phyloP scores from a whole-genome alignment of 2,888 invertebrate species.

The Tillus elongatus region DNA sequence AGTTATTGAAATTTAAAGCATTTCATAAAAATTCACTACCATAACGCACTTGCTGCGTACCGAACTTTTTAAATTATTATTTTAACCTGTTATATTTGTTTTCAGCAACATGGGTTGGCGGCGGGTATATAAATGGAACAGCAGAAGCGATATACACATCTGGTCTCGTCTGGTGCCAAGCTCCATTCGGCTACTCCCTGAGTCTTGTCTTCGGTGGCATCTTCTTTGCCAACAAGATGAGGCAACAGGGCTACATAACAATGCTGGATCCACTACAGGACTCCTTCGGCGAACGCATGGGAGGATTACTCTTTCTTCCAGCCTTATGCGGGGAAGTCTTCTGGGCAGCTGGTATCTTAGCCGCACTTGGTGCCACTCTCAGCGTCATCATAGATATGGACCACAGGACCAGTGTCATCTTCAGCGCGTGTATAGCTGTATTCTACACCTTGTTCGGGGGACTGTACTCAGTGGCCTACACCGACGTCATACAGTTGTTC shows the following conservation, averaged over 20 bases:
- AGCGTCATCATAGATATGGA: constrained; percentile 96
- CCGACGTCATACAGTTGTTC: constrained; percentile 95
- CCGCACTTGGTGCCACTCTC: constrained; percentile 91
- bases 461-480: constrained; percentile 96
- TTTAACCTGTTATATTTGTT: too few relatives aligned
- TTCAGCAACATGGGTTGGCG: constrained; percentile 97
- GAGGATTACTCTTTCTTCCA: constrained; percentile 89
- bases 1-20: too few relatives aligned
- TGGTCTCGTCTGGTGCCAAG: constrained; percentile 95
- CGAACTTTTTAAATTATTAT: too few relatives aligned
- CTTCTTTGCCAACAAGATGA: constrained; percentile 97
- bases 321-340: constrained; percentile 97
- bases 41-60: too few relatives aligned
- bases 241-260: constrained; percentile 94
- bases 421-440: constrained; percentile 92
- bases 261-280: constrained; percentile 98
- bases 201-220: constrained; percentile 93
- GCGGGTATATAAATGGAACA: constrained; percentile 98
- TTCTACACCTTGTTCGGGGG: constrained; percentile 98
- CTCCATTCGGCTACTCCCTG: constrained; percentile 96
- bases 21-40: too few relatives aligned
- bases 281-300: constrained; percentile 94
- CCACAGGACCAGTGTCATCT: constrained; percentile 83
- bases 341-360: constrained; percentile 97
- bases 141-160: constrained; percentile 92